Evolutionary conservation across 2,797 vertebrate genomes (phyloP).

Genomic region (Holocentrus rufus): DNA sequence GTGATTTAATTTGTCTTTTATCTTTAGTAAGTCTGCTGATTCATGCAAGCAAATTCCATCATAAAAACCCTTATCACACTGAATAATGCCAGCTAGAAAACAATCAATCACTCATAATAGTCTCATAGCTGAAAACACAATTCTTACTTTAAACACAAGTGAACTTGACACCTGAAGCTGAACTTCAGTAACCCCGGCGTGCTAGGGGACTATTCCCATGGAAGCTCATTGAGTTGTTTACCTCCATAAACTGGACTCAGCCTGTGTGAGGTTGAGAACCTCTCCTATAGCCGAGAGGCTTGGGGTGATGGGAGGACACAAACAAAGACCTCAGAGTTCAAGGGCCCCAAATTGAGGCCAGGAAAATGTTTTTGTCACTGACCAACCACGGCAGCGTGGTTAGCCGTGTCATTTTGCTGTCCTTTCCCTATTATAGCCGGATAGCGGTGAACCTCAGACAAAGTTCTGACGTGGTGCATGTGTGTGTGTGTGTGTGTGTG

Average conservation of each 20-base stretch:
- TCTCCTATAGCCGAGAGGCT: slow-evolving; percentile 26
- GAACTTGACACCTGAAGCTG: slow-evolving; percentile 1
- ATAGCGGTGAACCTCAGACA: slow-evolving; percentile 54
- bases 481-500: slow-evolving; percentile 9
- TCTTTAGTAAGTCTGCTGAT: slow-evolving; percentile 15
- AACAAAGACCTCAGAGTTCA: slow-evolving; percentile 62
- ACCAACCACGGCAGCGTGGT: slow-evolving; percentile 53
- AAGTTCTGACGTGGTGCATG: slow-evolving; percentile 14
- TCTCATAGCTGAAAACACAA: slow-evolving; percentile 22
- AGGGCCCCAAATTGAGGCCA: slow-evolving; percentile 62
- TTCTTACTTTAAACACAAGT: not conserved
- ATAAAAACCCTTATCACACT: slow-evolving; percentile 1
- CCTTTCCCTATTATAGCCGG: slow-evolving; percentile 60
- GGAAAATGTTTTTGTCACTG: slow-evolving; percentile 56
- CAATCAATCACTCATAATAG: slow-evolving; percentile 18
- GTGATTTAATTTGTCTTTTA: slow-evolving; percentile 21
- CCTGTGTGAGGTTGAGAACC: slow-evolving; percentile 26
- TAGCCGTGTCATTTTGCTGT: slow-evolving; percentile 61
- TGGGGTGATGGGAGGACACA: slow-evolving; percentile 52
- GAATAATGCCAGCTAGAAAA: slow-evolving; percentile 30
- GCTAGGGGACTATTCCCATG: slow-evolving; percentile 23
- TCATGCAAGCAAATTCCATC: slow-evolving; percentile 25
- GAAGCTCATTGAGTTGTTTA: slow-evolving; percentile 46
- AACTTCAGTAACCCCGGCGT: slow-evolving; percentile 43
- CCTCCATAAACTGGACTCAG: slow-evolving; percentile 29